Base-by-base conservation (phyloP, 1,140 invertebrate genomes). In the Eumaeus atala region DNA sequence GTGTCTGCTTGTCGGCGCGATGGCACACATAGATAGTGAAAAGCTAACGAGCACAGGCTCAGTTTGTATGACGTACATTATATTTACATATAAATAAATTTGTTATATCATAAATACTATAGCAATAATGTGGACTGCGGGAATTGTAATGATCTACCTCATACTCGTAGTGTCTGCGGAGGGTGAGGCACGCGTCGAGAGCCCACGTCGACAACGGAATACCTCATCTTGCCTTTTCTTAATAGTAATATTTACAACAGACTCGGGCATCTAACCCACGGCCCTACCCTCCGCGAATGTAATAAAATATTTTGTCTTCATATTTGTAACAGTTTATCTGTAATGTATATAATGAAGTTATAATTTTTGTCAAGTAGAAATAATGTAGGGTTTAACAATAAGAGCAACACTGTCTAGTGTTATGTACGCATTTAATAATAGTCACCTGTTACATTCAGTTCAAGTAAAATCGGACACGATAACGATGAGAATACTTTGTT, bases 61-160 rank as follows among this genome's bases (percentile, higher is more conserved):
- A 14, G 40, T 44, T 44, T 44, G 16, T 16, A 44, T 44, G 14
- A 16, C 16, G 40, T 44, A 44, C 16, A 44, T 44, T 44, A 44
- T 44, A 44, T 44, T 44, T 44, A 44, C 40, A 44, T 28, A 28
- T 28, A 28, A 44, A 9, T 14, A 44, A 44, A 44, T 44, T 16
- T 44, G 16, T 44, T 44, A 44, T 44, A 44, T 44, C 40, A 44
- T 44, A 44, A 44, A 44, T 16, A 16, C 40, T 44, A 44, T 44
- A 84, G 75, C 70, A 85, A 77, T 82, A 83, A 76, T 71, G 56
- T 75, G 70, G 68, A 48, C 33, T 18, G 70, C 62, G 74, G 61
- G 77, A 73, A 75, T 74, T 63, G 80, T 60, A 84, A 86, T 68
- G 64, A 82, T 79, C 83, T 86, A 86, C 83, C 83, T 86, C 83